Evolutionary conservation across 2,113 vertebrate species (phyloP).

Genomic region (Aramus guarauna): DNA sequence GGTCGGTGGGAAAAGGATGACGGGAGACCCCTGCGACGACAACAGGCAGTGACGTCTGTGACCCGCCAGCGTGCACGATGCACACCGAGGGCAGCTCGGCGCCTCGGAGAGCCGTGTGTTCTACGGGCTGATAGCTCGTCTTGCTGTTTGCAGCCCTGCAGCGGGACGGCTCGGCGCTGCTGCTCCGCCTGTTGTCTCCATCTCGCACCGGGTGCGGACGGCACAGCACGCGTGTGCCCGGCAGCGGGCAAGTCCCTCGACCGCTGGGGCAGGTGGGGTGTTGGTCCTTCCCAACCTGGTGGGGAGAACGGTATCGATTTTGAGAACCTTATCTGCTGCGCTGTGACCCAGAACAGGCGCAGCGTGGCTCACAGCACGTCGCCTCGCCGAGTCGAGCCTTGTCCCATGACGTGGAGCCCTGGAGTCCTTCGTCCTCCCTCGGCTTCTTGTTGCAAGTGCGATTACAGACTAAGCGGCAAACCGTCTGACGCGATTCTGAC

Average conservation of each 20-base stretch:
- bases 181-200: neutral
- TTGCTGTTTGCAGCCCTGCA: neutral
- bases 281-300: fast-evolving
- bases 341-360: neutral
- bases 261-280: too few relatives aligned
- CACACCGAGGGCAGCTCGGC: neutral
- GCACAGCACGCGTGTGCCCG: fast-evolving
- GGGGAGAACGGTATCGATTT: neutral
- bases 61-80: fast-evolving
- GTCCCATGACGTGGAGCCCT: fast-evolving
- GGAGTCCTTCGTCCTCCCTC: neutral
- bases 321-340: fast-evolving
- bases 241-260: too few relatives aligned
- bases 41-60: neutral
- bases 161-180: neutral
- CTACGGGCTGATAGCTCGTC: neutral
- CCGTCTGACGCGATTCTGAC: neutral
- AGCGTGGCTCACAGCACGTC: neutral
- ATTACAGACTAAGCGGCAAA: neutral
- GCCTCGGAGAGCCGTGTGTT: fast-evolving
- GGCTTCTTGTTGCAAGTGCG: neutral
- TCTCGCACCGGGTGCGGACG: fast-evolving
- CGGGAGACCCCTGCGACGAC: neutral
- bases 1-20: neutral
- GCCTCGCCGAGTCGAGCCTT: neutral